Evolutionary conservation across 1,140 invertebrate genomes (phyloP).

Genomic region (Proales similis): DNA sequence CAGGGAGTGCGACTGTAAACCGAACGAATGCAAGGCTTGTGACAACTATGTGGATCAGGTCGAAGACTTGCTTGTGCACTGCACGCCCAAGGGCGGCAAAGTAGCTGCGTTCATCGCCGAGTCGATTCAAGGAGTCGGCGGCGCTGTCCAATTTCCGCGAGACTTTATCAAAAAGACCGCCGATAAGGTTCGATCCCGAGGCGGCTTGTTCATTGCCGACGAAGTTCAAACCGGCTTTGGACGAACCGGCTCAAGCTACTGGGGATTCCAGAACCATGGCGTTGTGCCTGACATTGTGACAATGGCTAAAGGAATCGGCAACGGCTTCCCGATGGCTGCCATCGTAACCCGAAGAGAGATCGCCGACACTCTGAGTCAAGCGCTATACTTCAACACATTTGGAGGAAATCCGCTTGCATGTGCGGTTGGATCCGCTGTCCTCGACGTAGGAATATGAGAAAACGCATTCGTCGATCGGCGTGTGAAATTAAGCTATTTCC

Average conservation of each 20-base stretch:
- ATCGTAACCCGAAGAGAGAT: conserved; percentile 82
- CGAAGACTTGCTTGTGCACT: conserved; percentile 67
- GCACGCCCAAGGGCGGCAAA: conserved; percentile 62
- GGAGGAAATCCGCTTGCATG: conserved; percentile 86
- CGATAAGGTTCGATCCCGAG: conserved; percentile 67
- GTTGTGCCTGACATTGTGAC: conserved; percentile 77
- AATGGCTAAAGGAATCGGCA: conserved; percentile 62
- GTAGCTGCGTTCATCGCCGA: conserved; percentile 84
- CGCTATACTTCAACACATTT: conserved; percentile 88
- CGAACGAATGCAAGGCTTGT: conserved; percentile 62
- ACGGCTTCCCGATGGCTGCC: conserved; percentile 87
- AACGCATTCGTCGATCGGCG: conserved; percentile 22
- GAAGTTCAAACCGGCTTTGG: conserved; percentile 95
- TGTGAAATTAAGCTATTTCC: conserved; percentile 42
- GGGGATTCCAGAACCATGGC: conserved; percentile 83
- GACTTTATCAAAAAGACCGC: conserved; percentile 74
- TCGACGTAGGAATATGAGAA: conserved; percentile 55
- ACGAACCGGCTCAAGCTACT: conserved; percentile 81
- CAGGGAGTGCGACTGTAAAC: conserved; percentile 62
- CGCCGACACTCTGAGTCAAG: conserved; percentile 64
- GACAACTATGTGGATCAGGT: conserved; percentile 75
- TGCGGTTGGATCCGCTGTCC: conserved; percentile 73
- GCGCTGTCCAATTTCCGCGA: conserved; percentile 80
- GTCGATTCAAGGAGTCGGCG: conserved; percentile 86
- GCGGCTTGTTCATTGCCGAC: conserved; percentile 81